phyloP scores from a whole-genome alignment of 2,888 invertebrate genomes.

The Cyrtodaria siliqua region DNA sequence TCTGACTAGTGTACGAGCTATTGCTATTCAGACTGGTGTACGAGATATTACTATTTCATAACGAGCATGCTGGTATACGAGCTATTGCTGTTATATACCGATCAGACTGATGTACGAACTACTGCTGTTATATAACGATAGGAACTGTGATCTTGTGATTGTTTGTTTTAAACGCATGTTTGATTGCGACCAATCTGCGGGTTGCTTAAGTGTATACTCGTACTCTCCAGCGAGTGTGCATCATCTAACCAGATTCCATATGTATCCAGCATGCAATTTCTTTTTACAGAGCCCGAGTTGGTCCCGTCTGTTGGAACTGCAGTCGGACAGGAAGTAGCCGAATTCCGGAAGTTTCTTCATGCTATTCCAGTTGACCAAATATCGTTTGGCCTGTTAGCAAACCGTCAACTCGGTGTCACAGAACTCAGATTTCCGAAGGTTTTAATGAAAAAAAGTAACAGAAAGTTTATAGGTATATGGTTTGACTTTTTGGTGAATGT shows the following conservation, averaged over 20 bases:
- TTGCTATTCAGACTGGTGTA: too few species aligned
- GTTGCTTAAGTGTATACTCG: too few species aligned
- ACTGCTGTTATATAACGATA: background rate
- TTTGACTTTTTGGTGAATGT: too few species aligned
- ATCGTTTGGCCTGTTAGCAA: conserved; percentile 68
- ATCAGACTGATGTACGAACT: too few species aligned
- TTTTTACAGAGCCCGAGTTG: conserved; percentile 43
- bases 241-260: too few species aligned
- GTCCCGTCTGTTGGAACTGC: conserved; percentile 67
- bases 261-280: background rate
- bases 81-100: too few species aligned
- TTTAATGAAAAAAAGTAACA: background rate
- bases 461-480: background rate
- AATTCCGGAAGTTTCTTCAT: conserved; percentile 65
- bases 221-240: too few species aligned
- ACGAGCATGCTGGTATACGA: too few species aligned
- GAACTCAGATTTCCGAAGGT: conserved; percentile 3
- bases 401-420: conserved; percentile 36
- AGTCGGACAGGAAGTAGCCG: conserved; percentile 66
- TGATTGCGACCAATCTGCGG: too few species aligned
- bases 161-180: too few species aligned
- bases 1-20: too few species aligned
- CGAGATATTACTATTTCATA: too few species aligned
- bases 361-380: conserved; percentile 57
- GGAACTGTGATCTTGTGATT: background rate